These are phyloP conservation scores for Crossaster papposus DNA, from an alignment of 53 echinoderm and acorn worm genomes.

Conservation along the genomic window DNA sequence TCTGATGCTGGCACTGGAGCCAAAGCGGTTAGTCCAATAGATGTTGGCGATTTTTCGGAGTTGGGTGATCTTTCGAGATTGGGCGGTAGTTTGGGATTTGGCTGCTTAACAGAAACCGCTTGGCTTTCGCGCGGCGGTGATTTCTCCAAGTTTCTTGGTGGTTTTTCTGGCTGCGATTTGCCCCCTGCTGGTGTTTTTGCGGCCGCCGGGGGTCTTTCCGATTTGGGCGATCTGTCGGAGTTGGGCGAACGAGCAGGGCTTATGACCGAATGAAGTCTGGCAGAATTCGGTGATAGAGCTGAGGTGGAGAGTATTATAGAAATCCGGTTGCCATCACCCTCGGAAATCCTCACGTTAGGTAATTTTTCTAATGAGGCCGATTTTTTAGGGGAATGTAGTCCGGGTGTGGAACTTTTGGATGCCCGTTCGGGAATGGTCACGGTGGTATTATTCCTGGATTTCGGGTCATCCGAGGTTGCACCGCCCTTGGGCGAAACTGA, in stretches of 20 bases:
- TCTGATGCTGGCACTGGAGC: not conserved
- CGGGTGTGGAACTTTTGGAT: conserved; percentile 24
- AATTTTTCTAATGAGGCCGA: conserved; percentile 13
- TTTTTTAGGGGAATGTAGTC: conserved; percentile 40
- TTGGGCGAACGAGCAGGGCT: conserved; percentile 17
- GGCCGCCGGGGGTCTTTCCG: conserved; percentile 9
- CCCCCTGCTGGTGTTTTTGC: not conserved
- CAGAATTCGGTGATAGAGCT: conserved; percentile 22
- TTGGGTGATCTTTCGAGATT: not conserved
- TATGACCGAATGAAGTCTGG: not conserved
- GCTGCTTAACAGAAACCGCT: not conserved
- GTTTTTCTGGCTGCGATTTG: not conserved
- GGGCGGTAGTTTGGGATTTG: not conserved
- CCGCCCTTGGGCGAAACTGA: not conserved
- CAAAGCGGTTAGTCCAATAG: not conserved
- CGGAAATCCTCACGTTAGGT: conserved; percentile 43
- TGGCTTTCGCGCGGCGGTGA: not conserved
- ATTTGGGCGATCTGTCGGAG: conserved; percentile 14
- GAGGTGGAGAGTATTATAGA: conserved; percentile 46
- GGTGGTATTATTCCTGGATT: not conserved
- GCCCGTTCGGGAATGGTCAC: conserved; percentile 5
- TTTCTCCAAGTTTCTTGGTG: not conserved
- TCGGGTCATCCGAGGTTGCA: not conserved
- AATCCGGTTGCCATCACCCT: conserved; percentile 39
- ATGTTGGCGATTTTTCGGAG: not conserved